phyloP scores from a whole-genome alignment of 2,113 vertebrate genomes.

The Rhodinocichla rosea region DNA sequence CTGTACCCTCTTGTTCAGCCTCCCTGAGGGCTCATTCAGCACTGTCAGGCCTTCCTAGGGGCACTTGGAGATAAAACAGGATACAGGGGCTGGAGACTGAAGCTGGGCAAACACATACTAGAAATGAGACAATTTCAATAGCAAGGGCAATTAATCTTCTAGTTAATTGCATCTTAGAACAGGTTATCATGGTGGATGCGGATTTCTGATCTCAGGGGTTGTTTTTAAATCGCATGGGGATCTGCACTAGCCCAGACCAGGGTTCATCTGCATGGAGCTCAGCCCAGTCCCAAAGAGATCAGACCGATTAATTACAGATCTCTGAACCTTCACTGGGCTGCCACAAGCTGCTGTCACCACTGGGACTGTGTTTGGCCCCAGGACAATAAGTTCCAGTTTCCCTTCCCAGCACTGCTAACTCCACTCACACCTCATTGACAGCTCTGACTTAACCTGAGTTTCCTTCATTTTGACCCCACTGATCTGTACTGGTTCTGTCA shows the following conservation, averaged over 20 bases:
- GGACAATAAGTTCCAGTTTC: neutral
- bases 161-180: neutral
- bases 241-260: neutral
- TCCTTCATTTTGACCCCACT: neutral
- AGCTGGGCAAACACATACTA: neutral
- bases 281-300: neutral
- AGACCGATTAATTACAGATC: neutral
- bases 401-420: neutral
- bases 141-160: neutral
- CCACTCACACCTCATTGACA: neutral
- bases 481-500: neutral
- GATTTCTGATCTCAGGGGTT: neutral
- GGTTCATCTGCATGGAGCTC: neutral
- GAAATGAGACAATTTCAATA: neutral
- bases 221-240: neutral
- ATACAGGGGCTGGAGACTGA: neutral
- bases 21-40: neutral
- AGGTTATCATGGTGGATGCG: neutral
- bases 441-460: neutral
- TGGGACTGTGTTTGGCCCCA: neutral
- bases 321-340: neutral
- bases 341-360: neutral
- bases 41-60: neutral
- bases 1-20: rapidly evolving
- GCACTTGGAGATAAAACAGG: neutral